phyloP scores from a whole-genome alignment of 2,797 vertebrate species.

The Onychomys torridus region DNA sequence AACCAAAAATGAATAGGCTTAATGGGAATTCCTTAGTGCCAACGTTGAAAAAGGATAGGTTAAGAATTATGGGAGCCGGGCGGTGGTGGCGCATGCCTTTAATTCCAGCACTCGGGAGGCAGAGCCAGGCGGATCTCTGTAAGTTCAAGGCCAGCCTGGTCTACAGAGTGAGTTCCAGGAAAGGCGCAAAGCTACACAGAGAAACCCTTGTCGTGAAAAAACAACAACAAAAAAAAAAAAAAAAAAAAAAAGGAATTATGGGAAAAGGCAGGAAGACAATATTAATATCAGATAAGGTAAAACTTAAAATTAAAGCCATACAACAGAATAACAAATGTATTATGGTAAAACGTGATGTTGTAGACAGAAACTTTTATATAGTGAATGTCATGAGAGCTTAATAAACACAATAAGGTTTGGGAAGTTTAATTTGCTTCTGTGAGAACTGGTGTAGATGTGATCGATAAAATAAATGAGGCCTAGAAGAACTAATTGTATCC shows the following conservation, averaged over 20 bases:
- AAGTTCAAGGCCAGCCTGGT: too few species aligned
- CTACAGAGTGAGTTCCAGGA: too few species aligned
- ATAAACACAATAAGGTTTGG: background rate
- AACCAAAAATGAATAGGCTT: background rate
- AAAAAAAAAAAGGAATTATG: background rate
- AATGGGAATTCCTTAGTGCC: background rate
- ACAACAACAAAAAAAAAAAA: too few species aligned
- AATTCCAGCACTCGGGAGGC: too few species aligned
- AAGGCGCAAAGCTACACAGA: too few species aligned
- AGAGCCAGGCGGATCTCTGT: too few species aligned
- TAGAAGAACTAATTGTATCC: background rate
- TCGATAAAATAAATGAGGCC: background rate
- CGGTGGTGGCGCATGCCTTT: too few species aligned
- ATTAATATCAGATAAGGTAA: background rate
- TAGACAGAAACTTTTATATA: background rate
- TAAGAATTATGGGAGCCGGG: background rate
- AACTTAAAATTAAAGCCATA: background rate
- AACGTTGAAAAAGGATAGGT: background rate
- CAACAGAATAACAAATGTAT: background rate
- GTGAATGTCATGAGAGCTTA: background rate
- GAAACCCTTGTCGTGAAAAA: too few species aligned
- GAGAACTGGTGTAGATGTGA: background rate
- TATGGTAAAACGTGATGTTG: background rate
- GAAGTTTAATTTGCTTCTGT: background rate
- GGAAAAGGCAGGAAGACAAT: background rate